Evolutionary conservation across 2,113 vertebrate genomes (phyloP), one percentile per base, ranked within the genome.

Genomic region (Otis tarda): DNA sequence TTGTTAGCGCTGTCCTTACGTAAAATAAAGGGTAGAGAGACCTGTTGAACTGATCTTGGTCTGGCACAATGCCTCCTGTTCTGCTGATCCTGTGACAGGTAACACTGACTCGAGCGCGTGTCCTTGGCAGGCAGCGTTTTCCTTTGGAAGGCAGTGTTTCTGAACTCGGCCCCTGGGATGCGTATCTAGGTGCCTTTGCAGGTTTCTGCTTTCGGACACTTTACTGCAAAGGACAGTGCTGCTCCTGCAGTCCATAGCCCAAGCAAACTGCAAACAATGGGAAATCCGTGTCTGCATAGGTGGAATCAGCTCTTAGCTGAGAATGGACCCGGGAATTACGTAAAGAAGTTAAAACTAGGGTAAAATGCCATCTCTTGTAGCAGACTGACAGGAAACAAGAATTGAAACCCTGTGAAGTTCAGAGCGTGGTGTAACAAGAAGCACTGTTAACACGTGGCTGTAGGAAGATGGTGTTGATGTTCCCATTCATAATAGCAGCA

Each of bases 401-500:
- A 45, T 7, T 12, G 43, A 39, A 76, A 39, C 53, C 33, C 41
- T 33, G 31, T 21, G 30, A 12, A 2, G 53, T 19, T 73, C 17
- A 7, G 50, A 33, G 45, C 1, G 0, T 14, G 22, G 39, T 1
- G 0, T 9, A 24, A 14, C 0, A 0, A 4, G 14, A 12, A 15
- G 56, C 5, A 3, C 18, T 23, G 35, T 21, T 47, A 28, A 14
- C 5, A 0, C 0, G 4, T 19, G 53, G 43, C 82, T 43, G 60
- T 4, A 14, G 74, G 68, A 37, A 39, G 39, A 14, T 17, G 41
- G 35, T 1, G 2, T 11, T 17, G 39, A 16, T 60, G 74, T 30
- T 71, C 30, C 11, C 3, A 0, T 35, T 67, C 11, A 1, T 27
- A 21, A 50, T 10, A 31, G 33, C 9, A 67, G 28, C 28, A 4